phyloP scores from a whole-genome alignment of 2,888 invertebrate genomes.

The Hypsopygia costalis region DNA sequence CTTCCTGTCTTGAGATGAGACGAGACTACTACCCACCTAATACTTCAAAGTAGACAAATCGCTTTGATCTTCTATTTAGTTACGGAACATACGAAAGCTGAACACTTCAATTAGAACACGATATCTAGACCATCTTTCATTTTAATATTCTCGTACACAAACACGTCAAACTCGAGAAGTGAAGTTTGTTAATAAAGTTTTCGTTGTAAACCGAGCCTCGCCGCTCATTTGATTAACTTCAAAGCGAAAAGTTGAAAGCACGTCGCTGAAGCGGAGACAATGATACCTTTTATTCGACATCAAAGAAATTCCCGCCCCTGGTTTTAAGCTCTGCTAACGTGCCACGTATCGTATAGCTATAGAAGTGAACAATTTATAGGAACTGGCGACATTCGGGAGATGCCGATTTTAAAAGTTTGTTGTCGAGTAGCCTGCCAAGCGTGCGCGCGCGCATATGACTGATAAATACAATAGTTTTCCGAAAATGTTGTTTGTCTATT shows the following conservation, averaged over 20 bases:
- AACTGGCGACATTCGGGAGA: not conserved
- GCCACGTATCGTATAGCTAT: conserved; percentile 20
- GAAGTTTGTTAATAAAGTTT: conserved; percentile 54
- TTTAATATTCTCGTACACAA: conserved; percentile 37
- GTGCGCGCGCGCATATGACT: no score
- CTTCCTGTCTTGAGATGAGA: conserved; percentile 32
- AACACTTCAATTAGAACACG: conserved; percentile 55
- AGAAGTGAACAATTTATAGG: conserved; percentile 3
- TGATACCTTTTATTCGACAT: conserved; percentile 67
- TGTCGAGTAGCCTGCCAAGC: not conserved
- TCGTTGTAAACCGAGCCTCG: conserved; percentile 51
- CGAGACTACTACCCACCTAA: conserved; percentile 31
- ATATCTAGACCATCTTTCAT: conserved; percentile 44
- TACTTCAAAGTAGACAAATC: conserved; percentile 58
- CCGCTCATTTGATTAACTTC: conserved; percentile 66
- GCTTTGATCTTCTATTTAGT: conserved; percentile 66
- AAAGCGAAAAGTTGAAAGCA: conserved; percentile 63
- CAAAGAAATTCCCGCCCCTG: conserved; percentile 52
- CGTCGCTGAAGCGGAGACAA: conserved; percentile 60
- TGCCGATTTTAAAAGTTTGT: not conserved
- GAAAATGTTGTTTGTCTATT: no score
- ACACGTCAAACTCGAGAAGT: conserved; percentile 38
- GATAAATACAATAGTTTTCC: no score
- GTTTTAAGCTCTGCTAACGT: conserved; percentile 39
- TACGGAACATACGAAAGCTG: conserved; percentile 45